A percentile compares a stretch with the other conserved stretches of the same genome.
Conservation (phyloP, 2,888 invertebrate genomes). For the Phasia obesa region DNA sequence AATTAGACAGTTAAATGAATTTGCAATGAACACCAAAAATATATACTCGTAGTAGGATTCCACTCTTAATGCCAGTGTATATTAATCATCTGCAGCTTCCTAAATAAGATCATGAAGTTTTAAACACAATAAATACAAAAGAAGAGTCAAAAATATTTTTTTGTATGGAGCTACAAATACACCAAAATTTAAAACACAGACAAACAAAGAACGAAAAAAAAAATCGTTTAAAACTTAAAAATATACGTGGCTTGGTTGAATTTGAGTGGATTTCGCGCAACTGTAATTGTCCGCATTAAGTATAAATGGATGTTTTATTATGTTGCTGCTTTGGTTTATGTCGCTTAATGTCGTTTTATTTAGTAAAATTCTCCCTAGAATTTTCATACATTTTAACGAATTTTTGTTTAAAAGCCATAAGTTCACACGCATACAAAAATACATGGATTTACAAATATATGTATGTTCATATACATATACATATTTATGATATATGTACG, state of each 20-base stretch:
- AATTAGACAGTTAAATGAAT: no score
- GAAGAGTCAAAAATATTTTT: not conserved
- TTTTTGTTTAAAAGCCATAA: slow-evolving; percentile 54
- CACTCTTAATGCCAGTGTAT: not conserved
- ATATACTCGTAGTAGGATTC: not conserved
- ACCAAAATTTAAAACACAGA: slow-evolving; percentile 48
- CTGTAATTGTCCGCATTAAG: slow-evolving; percentile 73
- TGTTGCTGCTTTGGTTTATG: slow-evolving; percentile 70
- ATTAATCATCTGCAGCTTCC: slow-evolving; percentile 43
- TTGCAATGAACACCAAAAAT: slow-evolving; percentile 33
- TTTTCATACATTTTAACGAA: slow-evolving; percentile 66
- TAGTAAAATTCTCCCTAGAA: slow-evolving; percentile 48
- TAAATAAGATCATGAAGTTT: slow-evolving; percentile 11
- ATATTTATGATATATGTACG: no score
- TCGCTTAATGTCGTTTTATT: slow-evolving; percentile 68
- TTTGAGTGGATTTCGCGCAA: slow-evolving; percentile 73
- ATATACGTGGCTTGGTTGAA: slow-evolving; percentile 56
- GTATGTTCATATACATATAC: no score
- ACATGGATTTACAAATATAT: slow-evolving; percentile 3
- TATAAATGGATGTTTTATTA: slow-evolving; percentile 73
- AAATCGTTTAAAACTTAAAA: slow-evolving; percentile 1
- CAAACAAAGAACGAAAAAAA: slow-evolving; percentile 1
- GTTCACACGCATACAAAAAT: slow-evolving; percentile 35
- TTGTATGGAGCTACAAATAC: slow-evolving; percentile 33
- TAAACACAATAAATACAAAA: not conserved